Conservation (phyloP, 2,888 invertebrate species). For the Mellilla xanthometata region DNA sequence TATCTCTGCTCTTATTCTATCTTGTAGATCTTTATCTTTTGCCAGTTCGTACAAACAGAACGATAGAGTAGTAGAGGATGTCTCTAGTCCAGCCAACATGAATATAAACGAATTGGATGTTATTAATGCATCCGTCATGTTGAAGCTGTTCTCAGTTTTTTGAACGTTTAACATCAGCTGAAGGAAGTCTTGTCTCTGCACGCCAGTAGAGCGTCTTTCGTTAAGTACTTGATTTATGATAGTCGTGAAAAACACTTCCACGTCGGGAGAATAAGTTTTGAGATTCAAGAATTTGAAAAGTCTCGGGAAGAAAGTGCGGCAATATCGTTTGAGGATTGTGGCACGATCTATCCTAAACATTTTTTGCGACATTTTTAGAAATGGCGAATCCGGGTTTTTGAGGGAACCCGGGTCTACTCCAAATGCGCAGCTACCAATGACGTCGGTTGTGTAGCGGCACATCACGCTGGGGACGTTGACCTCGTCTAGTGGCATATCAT, state of each 20-base stretch:
- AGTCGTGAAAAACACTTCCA: slow-evolving; percentile 65
- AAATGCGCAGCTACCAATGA: slow-evolving; percentile 75
- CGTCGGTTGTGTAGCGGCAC: slow-evolving; percentile 71
- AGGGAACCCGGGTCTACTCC: slow-evolving; percentile 70
- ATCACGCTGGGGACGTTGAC: slow-evolving; percentile 64
- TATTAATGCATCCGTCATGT: slow-evolving; percentile 73
- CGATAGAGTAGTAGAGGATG: slow-evolving; percentile 69
- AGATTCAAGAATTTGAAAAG: slow-evolving; percentile 71
- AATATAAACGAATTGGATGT: slow-evolving; percentile 78
- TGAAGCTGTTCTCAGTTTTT: slow-evolving; percentile 55
- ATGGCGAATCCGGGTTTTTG: slow-evolving; percentile 65
- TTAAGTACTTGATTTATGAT: slow-evolving; percentile 68
- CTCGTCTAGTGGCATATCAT: slow-evolving; percentile 47
- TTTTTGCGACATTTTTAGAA: slow-evolving; percentile 70
- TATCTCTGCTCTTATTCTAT: slow-evolving; percentile 58
- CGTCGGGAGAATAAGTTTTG: slow-evolving; percentile 63
- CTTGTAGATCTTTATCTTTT: slow-evolving; percentile 63
- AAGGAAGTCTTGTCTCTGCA: slow-evolving; percentile 65
- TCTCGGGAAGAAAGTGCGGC: slow-evolving; percentile 67
- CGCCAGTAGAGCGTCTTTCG: slow-evolving; percentile 58
- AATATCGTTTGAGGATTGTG: slow-evolving; percentile 67
- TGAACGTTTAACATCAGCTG: slow-evolving; percentile 76
- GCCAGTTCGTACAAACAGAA: slow-evolving; percentile 74
- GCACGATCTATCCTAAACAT: slow-evolving; percentile 67
- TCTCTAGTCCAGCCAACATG: slow-evolving; percentile 75